phyloP scores from a whole-genome alignment of 1,140 invertebrate genomes.

The Drosophila sulfurigaster region DNA sequence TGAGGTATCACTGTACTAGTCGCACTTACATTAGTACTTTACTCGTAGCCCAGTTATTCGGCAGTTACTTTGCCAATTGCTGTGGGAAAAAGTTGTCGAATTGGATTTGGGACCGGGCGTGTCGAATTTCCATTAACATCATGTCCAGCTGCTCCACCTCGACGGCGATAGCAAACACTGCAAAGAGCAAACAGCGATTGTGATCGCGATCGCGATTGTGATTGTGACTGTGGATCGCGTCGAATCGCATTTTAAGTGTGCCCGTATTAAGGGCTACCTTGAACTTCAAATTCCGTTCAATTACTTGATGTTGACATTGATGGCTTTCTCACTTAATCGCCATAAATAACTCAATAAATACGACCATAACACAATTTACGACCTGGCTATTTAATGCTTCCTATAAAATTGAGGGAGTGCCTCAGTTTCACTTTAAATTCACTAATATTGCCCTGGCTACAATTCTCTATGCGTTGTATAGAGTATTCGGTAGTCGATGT shows the following conservation, averaged over 20 bases:
- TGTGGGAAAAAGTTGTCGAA: constrained; percentile 72
- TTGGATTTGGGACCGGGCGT: constrained; percentile 51
- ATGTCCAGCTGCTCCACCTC: constrained; percentile 45
- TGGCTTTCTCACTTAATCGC: constrained; percentile 6
- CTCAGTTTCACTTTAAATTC: neutral
- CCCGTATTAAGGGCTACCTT: constrained; percentile 21
- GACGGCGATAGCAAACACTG: neutral
- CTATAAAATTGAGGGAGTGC: neutral
- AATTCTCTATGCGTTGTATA: no score
- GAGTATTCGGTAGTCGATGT: no score
- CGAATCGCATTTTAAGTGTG: constrained; percentile 66
- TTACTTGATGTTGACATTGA: constrained; percentile 17
- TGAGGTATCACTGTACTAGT: no score
- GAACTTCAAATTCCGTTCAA: constrained; percentile 36
- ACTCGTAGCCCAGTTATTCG: constrained; percentile 30
- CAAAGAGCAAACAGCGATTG: constrained; percentile 16
- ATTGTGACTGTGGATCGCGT: constrained; percentile 2
- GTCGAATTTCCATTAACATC: constrained; percentile 66
- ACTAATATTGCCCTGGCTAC: no score
- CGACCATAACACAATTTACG: neutral
- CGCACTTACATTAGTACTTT: no score
- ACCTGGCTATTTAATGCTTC: neutral
- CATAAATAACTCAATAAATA: constrained; percentile 5
- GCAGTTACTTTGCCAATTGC: constrained; percentile 54
- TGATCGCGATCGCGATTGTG: neutral